Evolutionary conservation across 92 coral and sea anemone genomes (phyloP), one percentile per base, ranked within the genome.

Genomic region (Phenganax marumi): DNA sequence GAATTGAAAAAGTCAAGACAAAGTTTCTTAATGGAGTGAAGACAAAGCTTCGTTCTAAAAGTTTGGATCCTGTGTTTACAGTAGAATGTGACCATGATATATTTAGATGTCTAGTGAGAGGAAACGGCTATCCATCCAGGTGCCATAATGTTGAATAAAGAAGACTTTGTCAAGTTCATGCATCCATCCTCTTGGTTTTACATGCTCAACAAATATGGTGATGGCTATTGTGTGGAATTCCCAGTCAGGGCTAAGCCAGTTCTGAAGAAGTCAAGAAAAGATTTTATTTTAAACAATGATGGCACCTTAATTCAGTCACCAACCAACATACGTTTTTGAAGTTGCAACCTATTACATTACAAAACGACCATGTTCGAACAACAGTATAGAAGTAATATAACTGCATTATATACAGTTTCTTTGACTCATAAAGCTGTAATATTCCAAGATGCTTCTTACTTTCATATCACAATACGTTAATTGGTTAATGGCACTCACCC

Each of bases 211-310:
- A 57, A 76, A 26, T 0, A 55, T 76, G 81, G 81, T 52, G 81
- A 76, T 54, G 81, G 81, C 68, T 76, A 76, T 52, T 76, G 81
- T 52, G 23, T 76, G 50, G 81, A 76, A 52, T 76, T 76, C 53
- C 81, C 81, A 57, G 81, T 76, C 68, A 76, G 81, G 81, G 81
- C 68, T 57, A 76, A 76, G 69, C 43, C 81, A 19, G 50, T 76
- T 33, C 69, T 76, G 69, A 76, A 33, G 47, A 76, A n/a, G 62
- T 22, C 81, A 76, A 76, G 43, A 75, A 18, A 54, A 26, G 81
- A 76, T 54, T 76, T 22, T 76, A 22, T 76, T 76, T 6, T 76
- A 8, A 76, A 25, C 4, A 49, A 75, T 75, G 81, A 75, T 52
- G 81, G 81, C 65, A 75, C 54, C 12, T 75, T 52, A 76, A 21